Evolutionary conservation across 2,888 invertebrate species (phyloP).

Genomic region (Metopia argyrocephala): DNA sequence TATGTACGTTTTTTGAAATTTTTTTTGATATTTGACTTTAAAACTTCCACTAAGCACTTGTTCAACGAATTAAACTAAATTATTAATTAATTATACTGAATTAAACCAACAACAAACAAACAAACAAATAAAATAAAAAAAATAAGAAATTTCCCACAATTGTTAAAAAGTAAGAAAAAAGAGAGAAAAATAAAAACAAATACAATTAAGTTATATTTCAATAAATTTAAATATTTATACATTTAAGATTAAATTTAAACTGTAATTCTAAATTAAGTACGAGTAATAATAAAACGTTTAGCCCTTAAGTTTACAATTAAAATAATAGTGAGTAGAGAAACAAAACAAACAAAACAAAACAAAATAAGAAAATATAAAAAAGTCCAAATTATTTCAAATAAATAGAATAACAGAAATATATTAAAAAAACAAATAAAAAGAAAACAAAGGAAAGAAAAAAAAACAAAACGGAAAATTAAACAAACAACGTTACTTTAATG

Average conservation of each 20-base stretch:
- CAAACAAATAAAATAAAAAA: not conserved
- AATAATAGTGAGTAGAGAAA: slow-evolving; percentile 7
- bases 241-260: slow-evolving; percentile 15
- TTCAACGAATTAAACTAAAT: slow-evolving; percentile 59
- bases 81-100: slow-evolving; percentile 19
- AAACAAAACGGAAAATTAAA: slow-evolving; percentile 16
- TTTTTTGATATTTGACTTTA: slow-evolving; percentile 4
- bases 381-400: slow-evolving; percentile 43
- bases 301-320: slow-evolving; percentile 19
- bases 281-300: slow-evolving; percentile 29
- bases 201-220: no score
- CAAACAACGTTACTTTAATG: slow-evolving; percentile 55
- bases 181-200: slow-evolving; percentile 23
- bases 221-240: no score
- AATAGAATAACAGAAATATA: slow-evolving; percentile 9
- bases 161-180: slow-evolving; percentile 47
- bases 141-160: slow-evolving; percentile 61
- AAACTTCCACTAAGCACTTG: slow-evolving; percentile 47
- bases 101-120: slow-evolving; percentile 30
- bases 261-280: not conserved
- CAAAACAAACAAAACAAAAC: not conserved
- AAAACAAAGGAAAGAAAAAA: slow-evolving; percentile 7
- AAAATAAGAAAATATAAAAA: slow-evolving; percentile 21
- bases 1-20: not conserved
- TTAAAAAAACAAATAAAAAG: not conserved